Evolutionary conservation across 1,140 invertebrate species (phyloP).

Genomic region (Scaptomyza hsui): DNA sequence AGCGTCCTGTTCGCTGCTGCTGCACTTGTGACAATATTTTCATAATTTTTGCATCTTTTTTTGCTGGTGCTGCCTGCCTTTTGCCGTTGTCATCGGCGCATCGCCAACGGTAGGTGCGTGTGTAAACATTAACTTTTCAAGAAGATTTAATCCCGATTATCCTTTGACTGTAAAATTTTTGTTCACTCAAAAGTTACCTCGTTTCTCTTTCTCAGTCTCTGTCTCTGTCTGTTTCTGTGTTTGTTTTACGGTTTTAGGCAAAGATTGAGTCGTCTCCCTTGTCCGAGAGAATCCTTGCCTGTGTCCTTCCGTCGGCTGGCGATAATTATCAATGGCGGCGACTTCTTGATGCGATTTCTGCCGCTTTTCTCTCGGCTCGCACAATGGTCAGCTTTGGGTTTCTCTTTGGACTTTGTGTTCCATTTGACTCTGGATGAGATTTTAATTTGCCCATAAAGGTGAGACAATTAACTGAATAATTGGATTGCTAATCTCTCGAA

Average conservation of each 20-base stretch:
- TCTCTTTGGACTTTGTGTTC: constrained; percentile 29
- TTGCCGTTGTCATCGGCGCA: constrained; percentile 45
- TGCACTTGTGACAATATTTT: constrained; percentile 82
- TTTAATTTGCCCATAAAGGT: constrained; percentile 82
- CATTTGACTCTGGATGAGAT: constrained; percentile 76
- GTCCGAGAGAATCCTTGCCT: constrained; percentile 13
- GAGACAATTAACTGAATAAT: constrained; percentile 82
- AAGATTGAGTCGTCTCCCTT: constrained; percentile 41
- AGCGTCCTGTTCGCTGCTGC: constrained; percentile 7
- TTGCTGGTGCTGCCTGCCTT: constrained; percentile 26
- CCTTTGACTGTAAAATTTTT: constrained; percentile 81
- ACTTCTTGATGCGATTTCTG: constrained; percentile 79
- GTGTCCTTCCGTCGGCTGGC: constrained; percentile 7
- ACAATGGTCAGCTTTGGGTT: constrained; percentile 55
- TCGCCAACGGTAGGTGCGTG: constrained; percentile 79
- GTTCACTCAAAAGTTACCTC: constrained; percentile 69
- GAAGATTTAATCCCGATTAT: constrained; percentile 82
- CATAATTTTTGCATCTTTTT: constrained; percentile 82
- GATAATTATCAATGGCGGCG: constrained; percentile 77
- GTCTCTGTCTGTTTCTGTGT: constrained; percentile 35
- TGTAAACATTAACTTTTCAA: constrained; percentile 83
- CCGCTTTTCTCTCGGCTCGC: constrained; percentile 41
- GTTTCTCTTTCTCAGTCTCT: neutral
- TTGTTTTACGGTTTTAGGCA: constrained; percentile 68
- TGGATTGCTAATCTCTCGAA: constrained; percentile 68